Conservation (phyloP, 2,113 vertebrate genomes). For the Phylloscopus trochiloides region DNA sequence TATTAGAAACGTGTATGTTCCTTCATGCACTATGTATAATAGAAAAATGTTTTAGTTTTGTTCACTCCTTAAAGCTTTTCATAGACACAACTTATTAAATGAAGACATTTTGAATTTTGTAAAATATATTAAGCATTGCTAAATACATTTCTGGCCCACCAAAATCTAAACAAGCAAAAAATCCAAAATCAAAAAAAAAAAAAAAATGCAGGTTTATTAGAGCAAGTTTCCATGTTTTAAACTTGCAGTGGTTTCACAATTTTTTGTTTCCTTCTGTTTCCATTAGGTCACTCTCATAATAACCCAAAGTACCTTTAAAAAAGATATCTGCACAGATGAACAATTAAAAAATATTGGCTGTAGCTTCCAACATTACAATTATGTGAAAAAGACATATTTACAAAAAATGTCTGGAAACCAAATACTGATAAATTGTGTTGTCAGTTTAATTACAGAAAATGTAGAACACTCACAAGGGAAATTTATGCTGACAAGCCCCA, state of each 20-base stretch:
- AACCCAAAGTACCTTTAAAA: not conserved
- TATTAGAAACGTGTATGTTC: not conserved
- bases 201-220: not conserved
- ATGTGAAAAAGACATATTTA: not conserved
- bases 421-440: not conserved
- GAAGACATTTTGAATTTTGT: not conserved
- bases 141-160: not conserved
- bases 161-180: not conserved
- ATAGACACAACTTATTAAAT: not conserved
- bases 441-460: not conserved
- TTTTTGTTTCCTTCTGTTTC: not conserved
- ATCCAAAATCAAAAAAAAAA: not conserved
- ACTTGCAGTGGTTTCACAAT: not conserved
- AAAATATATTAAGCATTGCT: not conserved
- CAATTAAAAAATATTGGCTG: not conserved
- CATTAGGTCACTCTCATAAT: not conserved
- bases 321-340: not conserved
- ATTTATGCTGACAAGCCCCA: not conserved
- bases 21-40: not conserved
- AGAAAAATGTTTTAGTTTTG: not conserved
- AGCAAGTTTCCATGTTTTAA: not conserved
- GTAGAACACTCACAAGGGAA: not conserved
- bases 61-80: not conserved
- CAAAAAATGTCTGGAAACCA: not conserved
- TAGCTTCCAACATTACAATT: not conserved